These are phyloP conservation scores for Oreochromis aureus DNA, from an alignment of 2,113 vertebrate genomes.

Conservation along the genomic window DNA sequence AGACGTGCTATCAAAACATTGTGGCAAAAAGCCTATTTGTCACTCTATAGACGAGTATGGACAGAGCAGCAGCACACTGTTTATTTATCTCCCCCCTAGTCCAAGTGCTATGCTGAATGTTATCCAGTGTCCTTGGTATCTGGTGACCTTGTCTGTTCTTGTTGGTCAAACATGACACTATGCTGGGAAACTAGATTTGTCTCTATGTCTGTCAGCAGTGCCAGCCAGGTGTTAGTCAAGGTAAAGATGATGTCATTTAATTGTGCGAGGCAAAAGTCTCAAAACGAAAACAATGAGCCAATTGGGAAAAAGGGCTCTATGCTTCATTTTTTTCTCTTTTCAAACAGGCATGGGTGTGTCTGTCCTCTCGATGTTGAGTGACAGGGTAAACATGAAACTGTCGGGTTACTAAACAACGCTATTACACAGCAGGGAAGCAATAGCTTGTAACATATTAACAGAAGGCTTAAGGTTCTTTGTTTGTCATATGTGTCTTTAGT, in stretches of 20 bases:
- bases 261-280: conserved; percentile 15
- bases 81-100: conserved; percentile 10
- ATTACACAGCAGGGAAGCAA: neutral
- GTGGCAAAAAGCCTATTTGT: conserved; percentile 4
- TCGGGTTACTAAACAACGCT: conserved; percentile 2
- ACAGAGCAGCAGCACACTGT: neutral
- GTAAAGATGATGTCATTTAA: conserved; percentile 53
- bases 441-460: conserved; percentile 15
- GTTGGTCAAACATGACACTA: conserved; percentile 29
- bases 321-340: neutral
- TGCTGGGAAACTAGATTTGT: conserved; percentile 38
- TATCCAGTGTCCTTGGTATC: conserved; percentile 29
- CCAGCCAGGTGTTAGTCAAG: neutral
- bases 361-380: neutral
- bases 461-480: neutral
- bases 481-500: neutral
- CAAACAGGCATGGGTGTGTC: neutral
- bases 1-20: conserved; percentile 10
- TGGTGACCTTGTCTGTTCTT: conserved; percentile 29
- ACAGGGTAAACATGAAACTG: conserved; percentile 18
- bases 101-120: neutral
- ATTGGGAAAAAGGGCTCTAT: conserved; percentile 27
- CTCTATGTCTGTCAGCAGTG: conserved; percentile 9
- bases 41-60: neutral
- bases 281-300: conserved; percentile 11